phyloP scores from a whole-genome alignment of 2,888 invertebrate species.

The Acleris cristana region DNA sequence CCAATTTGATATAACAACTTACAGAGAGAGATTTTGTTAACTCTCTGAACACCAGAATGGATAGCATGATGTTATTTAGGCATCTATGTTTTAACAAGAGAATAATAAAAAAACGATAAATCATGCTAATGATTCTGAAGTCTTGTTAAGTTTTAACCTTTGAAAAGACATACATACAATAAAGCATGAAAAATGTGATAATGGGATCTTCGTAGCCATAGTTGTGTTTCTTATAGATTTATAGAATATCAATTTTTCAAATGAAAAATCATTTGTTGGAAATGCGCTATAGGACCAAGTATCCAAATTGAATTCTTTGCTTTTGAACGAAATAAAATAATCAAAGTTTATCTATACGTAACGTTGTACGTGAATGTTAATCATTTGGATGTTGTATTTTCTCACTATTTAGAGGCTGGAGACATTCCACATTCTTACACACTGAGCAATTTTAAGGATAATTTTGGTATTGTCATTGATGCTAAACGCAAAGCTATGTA shows the following conservation, averaged over 20 bases:
- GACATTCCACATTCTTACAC: conserved; percentile 46
- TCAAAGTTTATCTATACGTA: conserved; percentile 65
- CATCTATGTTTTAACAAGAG: conserved; percentile 5
- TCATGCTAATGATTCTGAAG: conserved; percentile 31
- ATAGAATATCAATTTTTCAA: conserved; percentile 40
- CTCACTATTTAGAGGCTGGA: conserved; percentile 50
- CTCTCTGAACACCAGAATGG: conserved; percentile 7
- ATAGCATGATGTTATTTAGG: conserved; percentile 13
- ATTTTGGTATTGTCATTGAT: background rate
- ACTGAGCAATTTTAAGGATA: conserved; percentile 11
- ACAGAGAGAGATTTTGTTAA: conserved; percentile 10
- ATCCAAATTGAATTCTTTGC: conserved; percentile 30
- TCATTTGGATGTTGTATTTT: conserved; percentile 53
- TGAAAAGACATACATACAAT: conserved; percentile 32
- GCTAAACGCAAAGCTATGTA: background rate
- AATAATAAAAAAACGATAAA: background rate
- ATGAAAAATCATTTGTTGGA: conserved; percentile 39
- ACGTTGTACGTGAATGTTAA: conserved; percentile 59
- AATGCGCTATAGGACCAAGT: conserved; percentile 35
- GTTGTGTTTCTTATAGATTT: conserved; percentile 41
- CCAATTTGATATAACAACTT: conserved; percentile 29
- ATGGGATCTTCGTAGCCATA: conserved; percentile 53
- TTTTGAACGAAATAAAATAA: conserved; percentile 37
- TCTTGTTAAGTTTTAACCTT: conserved; percentile 42
- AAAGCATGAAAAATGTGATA: conserved; percentile 66